Percentiles rank a stretch among this genome's conserved stretches.
Evolutionary conservation across 37 sponge, comb jelly and placozoan species (phyloP).

Genomic region (Dysidea cf. avara): DNA sequence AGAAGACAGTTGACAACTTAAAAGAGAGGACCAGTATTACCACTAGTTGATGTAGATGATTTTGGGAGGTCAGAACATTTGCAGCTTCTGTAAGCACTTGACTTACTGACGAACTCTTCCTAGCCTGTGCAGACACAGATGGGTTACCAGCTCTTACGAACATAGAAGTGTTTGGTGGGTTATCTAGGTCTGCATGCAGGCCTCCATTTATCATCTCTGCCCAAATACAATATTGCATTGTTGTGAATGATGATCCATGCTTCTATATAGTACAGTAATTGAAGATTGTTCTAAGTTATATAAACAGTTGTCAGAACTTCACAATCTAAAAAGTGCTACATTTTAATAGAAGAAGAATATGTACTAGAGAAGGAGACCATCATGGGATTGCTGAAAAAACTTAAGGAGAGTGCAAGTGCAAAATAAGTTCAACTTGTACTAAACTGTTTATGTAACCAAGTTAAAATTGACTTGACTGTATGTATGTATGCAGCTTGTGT

Average conservation of each 20-base stretch:
- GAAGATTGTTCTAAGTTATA: slow-evolving; percentile 19
- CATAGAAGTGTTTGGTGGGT: slow-evolving; percentile 18
- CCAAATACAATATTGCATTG: slow-evolving; percentile 13
- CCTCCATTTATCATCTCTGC: slow-evolving; percentile 8
- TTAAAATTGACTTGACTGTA: too few relatives aligned
- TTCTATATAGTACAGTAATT: slow-evolving; percentile 14
- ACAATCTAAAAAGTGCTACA: neutral
- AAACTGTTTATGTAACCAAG: too few relatives aligned
- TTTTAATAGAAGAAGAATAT: slow-evolving; percentile 20
- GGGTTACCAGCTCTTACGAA: slow-evolving; percentile 14
- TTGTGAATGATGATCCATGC: slow-evolving; percentile 20
- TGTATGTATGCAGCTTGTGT: too few relatives aligned
- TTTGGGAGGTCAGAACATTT: too few relatives aligned
- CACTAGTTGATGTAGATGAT: too few relatives aligned
- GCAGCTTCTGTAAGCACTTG: neutral
- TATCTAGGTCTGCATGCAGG: slow-evolving; percentile 4
- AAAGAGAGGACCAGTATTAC: neutral
- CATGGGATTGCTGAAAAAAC: slow-evolving; percentile 14
- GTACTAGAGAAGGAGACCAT: slow-evolving; percentile 13
- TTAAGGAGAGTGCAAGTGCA: neutral
- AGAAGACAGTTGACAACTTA: neutral
- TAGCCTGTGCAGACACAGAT: neutral
- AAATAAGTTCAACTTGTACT: too few relatives aligned
- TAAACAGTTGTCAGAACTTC: slow-evolving; percentile 15
- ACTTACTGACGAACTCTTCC: neutral